Evolutionary conservation across 2,888 invertebrate genomes (phyloP).

Genomic region (Polydrusus tereticollis): DNA sequence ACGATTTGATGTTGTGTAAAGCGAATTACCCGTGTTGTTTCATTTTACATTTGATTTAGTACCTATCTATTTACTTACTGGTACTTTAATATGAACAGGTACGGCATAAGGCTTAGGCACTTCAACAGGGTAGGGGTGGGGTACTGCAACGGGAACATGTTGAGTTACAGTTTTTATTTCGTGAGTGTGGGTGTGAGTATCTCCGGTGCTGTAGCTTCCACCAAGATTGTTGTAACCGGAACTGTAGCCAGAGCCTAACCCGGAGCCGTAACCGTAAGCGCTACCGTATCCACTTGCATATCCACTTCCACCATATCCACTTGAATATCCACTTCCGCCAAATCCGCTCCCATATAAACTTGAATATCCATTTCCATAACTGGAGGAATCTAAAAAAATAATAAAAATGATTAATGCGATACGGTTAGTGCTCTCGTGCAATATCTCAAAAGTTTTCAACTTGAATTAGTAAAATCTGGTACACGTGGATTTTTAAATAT

Average conservation of each 20-base stretch:
- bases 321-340: constrained; percentile 12
- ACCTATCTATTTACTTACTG: constrained; percentile 4
- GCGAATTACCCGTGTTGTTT: too few relatives aligned
- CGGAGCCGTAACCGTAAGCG: constrained; percentile 28
- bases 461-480: too few relatives aligned
- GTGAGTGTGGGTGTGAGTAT: constrained; percentile 46
- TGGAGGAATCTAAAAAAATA: not conserved
- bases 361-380: constrained; percentile 1
- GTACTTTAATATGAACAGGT: constrained; percentile 56
- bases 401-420: not conserved
- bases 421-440: too few relatives aligned
- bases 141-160: constrained; percentile 54
- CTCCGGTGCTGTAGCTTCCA: constrained; percentile 11
- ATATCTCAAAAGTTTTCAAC: too few relatives aligned
- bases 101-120: constrained; percentile 61
- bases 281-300: constrained; percentile 22
- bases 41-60: too few relatives aligned
- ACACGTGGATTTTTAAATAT: too few relatives aligned
- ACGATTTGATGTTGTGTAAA: too few relatives aligned
- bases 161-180: constrained; percentile 47
- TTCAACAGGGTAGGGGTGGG: constrained; percentile 54
- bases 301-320: constrained; percentile 12
- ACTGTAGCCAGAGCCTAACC: constrained; percentile 4
- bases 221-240: constrained; percentile 17
- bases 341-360: constrained; percentile 27